Percentiles rank a stretch among this genome's conserved stretches.
Evolutionary conservation across 2,797 vertebrate species (phyloP).

Genomic region (Acanthurus lineatus): DNA sequence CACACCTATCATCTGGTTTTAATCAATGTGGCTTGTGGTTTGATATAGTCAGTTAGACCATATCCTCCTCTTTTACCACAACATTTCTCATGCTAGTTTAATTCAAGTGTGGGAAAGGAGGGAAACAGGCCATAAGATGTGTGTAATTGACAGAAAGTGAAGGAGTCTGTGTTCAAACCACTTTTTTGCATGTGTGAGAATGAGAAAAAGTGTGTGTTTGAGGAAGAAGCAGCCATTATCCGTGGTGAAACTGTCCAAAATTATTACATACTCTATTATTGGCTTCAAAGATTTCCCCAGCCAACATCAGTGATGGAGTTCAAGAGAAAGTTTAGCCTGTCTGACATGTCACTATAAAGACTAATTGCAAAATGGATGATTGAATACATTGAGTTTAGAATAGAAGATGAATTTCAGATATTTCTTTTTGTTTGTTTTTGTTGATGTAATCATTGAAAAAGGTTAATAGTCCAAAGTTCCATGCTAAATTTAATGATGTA

Average conservation of each 20-base stretch:
- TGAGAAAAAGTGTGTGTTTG: constrained; percentile 14
- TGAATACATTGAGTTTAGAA: constrained; percentile 9
- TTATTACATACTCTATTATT: constrained; percentile 34
- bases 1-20: constrained; percentile 70
- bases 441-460: not conserved
- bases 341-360: constrained; percentile 14
- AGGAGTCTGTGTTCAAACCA: constrained; percentile 9
- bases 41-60: constrained; percentile 58
- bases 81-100: constrained; percentile 54
- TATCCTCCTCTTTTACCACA: constrained; percentile 58
- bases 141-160: constrained; percentile 21
- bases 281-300: constrained; percentile 42
- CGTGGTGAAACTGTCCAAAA: constrained; percentile 43
- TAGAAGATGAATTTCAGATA: constrained; percentile 8
- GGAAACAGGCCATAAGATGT: constrained; percentile 29
- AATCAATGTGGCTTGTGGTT: constrained; percentile 69
- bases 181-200: constrained; percentile 19
- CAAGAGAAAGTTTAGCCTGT: constrained; percentile 45
- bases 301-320: constrained; percentile 34
- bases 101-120: constrained; percentile 48
- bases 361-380: constrained; percentile 23
- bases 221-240: constrained; percentile 32
- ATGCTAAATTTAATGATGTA: not conserved
- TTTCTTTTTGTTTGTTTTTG: constrained; percentile 8
- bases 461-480: not conserved